Conservation (phyloP, 2,113 vertebrate species). For the Actenoides lindsayi region DNA sequence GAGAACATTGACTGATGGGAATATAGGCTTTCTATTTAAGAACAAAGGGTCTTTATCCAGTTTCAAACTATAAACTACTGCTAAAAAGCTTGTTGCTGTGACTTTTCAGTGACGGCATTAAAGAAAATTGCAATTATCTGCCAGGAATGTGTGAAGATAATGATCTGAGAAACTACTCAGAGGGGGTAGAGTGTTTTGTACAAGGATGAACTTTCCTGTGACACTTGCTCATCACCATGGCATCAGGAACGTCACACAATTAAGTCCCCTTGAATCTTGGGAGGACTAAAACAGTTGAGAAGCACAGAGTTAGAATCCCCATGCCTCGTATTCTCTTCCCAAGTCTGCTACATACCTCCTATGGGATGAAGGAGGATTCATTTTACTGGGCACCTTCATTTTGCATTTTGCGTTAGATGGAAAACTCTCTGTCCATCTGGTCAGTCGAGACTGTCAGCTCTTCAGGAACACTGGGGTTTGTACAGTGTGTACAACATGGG, state of each 20-base stretch:
- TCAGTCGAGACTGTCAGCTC: accelerated
- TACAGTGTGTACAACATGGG: neutral
- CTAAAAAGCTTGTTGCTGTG: neutral
- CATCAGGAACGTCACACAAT: conserved; percentile 8
- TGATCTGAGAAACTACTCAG: conserved; percentile 12
- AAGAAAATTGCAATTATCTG: conserved; percentile 55
- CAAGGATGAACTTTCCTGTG: conserved; percentile 17
- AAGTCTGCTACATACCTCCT: neutral
- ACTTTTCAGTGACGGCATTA: conserved; percentile 45
- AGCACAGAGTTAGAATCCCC: neutral
- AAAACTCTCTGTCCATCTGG: neutral
- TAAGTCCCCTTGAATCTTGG: neutral
- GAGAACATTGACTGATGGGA: neutral
- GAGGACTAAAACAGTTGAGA: neutral
- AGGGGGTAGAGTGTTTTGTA: neutral
- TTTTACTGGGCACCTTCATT: neutral
- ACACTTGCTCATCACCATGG: conserved; percentile 20
- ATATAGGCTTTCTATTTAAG: conserved; percentile 24
- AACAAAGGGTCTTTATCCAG: conserved; percentile 44
- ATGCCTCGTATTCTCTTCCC: neutral
- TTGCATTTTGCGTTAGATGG: neutral
- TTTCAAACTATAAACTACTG: neutral
- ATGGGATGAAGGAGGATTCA: neutral
- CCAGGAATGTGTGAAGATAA: conserved; percentile 47
- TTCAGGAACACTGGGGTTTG: neutral